A percentile compares a stretch with the other conserved stretches of the same genome.
Conservation (phyloP, 2,888 invertebrate genomes). For the Cephus pygmeus region DNA sequence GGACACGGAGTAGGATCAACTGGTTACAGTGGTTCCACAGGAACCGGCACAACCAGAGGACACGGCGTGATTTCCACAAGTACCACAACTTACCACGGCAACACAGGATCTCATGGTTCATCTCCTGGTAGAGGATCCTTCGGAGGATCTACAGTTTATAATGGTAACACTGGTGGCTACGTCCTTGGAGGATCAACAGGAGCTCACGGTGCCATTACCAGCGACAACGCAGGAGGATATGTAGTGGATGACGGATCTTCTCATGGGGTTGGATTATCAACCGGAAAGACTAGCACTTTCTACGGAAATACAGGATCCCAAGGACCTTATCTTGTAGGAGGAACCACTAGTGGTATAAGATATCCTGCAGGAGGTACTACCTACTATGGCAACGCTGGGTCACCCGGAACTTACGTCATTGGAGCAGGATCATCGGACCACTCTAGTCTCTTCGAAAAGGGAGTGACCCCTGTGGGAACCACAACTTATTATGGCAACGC, state of each 20-base stretch:
- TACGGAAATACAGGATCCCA: not conserved
- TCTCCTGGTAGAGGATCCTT: not conserved
- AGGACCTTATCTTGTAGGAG: not conserved
- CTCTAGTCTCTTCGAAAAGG: constrained; percentile 4
- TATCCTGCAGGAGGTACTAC: not conserved
- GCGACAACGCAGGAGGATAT: not conserved
- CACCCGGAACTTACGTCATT: not conserved
- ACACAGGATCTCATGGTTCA: not conserved
- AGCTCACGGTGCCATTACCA: not conserved
- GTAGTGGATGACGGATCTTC: not conserved
- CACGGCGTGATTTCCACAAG: not conserved
- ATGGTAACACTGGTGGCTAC: constrained; percentile 5
- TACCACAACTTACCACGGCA: not conserved
- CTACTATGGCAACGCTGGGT: not conserved
- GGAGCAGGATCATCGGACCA: constrained; percentile 6
- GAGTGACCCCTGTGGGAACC: constrained; percentile 13
- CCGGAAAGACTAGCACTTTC: not conserved
- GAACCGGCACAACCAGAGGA: not conserved
- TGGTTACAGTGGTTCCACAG: not conserved
- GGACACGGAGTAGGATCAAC: not conserved
- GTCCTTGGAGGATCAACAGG: not conserved
- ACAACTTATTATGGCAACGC: constrained; percentile 17
- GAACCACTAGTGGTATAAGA: not conserved
- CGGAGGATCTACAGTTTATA: constrained; percentile 3
- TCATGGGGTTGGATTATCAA: not conserved